A percentile compares a stretch with the other conserved stretches of the same genome.
Conservation (phyloP, 2,797 vertebrate species). For the Zenarchopterus dispar region DNA sequence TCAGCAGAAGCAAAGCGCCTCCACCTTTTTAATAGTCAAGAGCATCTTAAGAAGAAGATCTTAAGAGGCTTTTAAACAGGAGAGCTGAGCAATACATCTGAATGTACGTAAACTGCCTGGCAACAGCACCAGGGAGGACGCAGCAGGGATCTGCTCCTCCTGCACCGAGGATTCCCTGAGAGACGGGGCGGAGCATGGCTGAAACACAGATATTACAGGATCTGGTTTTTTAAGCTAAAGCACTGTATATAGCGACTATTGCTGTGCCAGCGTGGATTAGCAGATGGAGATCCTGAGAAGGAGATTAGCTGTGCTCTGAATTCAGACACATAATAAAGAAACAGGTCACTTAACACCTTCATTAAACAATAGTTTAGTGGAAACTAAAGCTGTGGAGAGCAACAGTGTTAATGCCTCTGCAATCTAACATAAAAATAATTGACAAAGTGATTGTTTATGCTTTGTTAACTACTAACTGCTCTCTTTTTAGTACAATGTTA, state of each 20-base stretch:
- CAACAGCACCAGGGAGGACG: slow-evolving; percentile 65
- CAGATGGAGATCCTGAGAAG: slow-evolving; percentile 57
- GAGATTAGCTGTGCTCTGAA: slow-evolving; percentile 64
- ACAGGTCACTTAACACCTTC: slow-evolving; percentile 60
- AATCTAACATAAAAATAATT: slow-evolving; percentile 27
- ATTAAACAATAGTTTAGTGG: slow-evolving; percentile 52
- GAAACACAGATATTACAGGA: slow-evolving; percentile 32
- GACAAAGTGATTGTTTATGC: slow-evolving; percentile 13
- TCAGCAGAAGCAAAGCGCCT: slow-evolving; percentile 7
- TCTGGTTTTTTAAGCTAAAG: slow-evolving; percentile 62
- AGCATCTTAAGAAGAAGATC: slow-evolving; percentile 59
- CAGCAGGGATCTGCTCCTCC: slow-evolving; percentile 50
- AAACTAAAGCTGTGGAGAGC: slow-evolving; percentile 12
- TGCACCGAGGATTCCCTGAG: slow-evolving; percentile 49
- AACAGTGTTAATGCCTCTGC: slow-evolving; percentile 14
- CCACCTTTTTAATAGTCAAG: slow-evolving; percentile 55
- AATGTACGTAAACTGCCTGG: slow-evolving; percentile 74
- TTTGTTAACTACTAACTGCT: not conserved
- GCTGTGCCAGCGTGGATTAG: slow-evolving; percentile 55
- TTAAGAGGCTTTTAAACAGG: slow-evolving; percentile 78
- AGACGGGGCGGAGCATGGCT: slow-evolving; percentile 52
- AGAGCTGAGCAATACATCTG: slow-evolving; percentile 71
- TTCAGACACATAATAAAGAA: slow-evolving; percentile 57
- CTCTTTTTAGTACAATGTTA: too few species aligned
- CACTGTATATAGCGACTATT: slow-evolving; percentile 46